phyloP scores from a whole-genome alignment of 2,113 vertebrate genomes.

The Halichoeres trimaculatus region DNA sequence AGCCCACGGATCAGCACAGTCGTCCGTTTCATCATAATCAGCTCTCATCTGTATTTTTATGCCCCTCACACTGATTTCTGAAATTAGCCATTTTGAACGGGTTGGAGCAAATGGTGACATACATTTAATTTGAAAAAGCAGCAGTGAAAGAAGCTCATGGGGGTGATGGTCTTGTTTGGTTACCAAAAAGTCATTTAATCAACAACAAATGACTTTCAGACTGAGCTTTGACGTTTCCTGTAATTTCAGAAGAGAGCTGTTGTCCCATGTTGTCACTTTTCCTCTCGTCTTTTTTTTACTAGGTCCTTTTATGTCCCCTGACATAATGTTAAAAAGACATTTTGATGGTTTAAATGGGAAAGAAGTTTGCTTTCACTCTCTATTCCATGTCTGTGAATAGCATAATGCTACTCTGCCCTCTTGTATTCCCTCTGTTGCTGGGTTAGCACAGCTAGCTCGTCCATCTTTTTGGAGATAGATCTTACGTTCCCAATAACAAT shows the following conservation, averaged over 20 bases:
- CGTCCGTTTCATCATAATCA: constrained; percentile 34
- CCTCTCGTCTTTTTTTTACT: not conserved
- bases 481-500: too few species aligned
- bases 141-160: not conserved
- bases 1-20: not conserved
- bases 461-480: too few species aligned
- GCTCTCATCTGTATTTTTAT: constrained; percentile 10
- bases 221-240: not conserved
- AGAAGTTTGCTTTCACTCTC: too few species aligned
- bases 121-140: not conserved
- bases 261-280: not conserved
- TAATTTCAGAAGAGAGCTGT: not conserved
- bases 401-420: too few species aligned
- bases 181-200: not conserved
- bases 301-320: too few species aligned
- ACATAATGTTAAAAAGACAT: too few species aligned
- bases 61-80: constrained; percentile 15
- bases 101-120: constrained; percentile 4
- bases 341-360: too few species aligned
- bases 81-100: not conserved
- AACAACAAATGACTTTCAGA: not conserved
- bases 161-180: not conserved
- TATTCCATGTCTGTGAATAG: too few species aligned
- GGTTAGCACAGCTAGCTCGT: too few species aligned
- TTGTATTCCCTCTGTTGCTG: too few species aligned